Base-by-base conservation (phyloP, 2,797 vertebrate genomes). In the Cyclura pinguis region DNA sequence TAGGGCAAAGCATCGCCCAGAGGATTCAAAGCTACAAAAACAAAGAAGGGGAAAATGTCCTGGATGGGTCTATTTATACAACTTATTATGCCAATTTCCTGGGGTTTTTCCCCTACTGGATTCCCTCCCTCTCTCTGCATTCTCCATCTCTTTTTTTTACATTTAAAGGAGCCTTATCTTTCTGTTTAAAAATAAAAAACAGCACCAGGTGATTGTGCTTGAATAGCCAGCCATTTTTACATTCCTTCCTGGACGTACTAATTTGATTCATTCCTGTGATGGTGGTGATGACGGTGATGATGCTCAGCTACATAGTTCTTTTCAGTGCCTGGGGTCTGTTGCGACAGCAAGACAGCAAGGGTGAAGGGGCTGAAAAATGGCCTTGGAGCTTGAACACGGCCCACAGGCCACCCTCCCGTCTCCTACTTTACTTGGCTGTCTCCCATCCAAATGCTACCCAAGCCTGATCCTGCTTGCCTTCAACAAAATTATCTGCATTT, bases 51-150 rank as follows among this genome's bases (percentile, higher is more conserved):
- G 52, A 74, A 32, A 38, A 13, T 62, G 18, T 38, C 90, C 80
- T 57, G 50, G 90, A 72, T 89, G 29, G 78, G 62, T 52, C 89
- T 94, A 86, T 78, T 89, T 91, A 84, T 89, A 42, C 42, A 78
- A 86, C 86, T 93, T 77, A 59, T 93, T 67, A 78, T 47, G n/a
- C 57, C 73, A 52, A 22, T 38, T 38, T 78, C 57, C 20, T 47
- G 59, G n/a, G n/a, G 8, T 50, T 14, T 8, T 32, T 16, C n/a
- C 27, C 9, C 24, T 94, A 89, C 84, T 94, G 87, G 55, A 24
- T 9, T 64, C 89, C 90, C 89, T 93, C 89, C 85, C 91, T 89
- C 92, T 91, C 92, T 92, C 85, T 91, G 95, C 94, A 92, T 89
- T 92, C 93, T 76, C 62, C 85, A 92, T 42, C 7, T 89, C 67